Percentiles rank a stretch among this genome's conserved stretches.
Conservation (phyloP, 1,140 invertebrate species). For the Drosophila trapezifrons region DNA sequence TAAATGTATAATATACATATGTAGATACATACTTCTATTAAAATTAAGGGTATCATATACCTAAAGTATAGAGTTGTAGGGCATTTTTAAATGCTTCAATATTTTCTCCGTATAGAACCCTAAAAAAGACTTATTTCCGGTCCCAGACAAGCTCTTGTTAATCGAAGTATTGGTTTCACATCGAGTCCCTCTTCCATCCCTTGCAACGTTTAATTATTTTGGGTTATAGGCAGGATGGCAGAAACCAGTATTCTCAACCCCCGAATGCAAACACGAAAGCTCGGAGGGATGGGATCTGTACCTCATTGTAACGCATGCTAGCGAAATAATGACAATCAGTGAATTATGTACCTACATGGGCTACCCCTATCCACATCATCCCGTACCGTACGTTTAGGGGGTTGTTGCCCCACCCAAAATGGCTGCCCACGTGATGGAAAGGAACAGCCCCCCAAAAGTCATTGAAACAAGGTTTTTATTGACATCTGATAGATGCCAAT, state of each 20-base stretch:
- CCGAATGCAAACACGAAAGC: background rate
- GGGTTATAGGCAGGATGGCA: slow-evolving; percentile 1
- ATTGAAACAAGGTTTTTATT: slow-evolving; percentile 71
- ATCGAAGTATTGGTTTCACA: slow-evolving; percentile 10
- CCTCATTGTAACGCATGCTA: slow-evolving; percentile 7
- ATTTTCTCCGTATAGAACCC: background rate
- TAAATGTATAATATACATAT: no score
- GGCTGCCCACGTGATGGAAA: slow-evolving; percentile 6
- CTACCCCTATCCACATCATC: slow-evolving; percentile 37
- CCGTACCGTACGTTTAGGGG: slow-evolving; percentile 7
- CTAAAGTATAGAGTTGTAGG: no score
- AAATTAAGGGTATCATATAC: no score
- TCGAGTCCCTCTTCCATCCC: slow-evolving; percentile 18
- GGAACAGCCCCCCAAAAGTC: slow-evolving; percentile 3
- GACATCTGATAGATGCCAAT: slow-evolving; percentile 65
- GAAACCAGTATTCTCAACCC: slow-evolving; percentile 42
- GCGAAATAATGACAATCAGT: slow-evolving; percentile 57
- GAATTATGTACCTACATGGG: slow-evolving; percentile 56
- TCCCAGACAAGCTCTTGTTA: slow-evolving; percentile 2
- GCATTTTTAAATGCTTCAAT: no score
- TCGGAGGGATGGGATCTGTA: slow-evolving; percentile 22
- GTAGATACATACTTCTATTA: no score
- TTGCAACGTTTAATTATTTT: background rate
- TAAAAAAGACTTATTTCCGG: background rate
- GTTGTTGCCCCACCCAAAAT: slow-evolving; percentile 14